Evolutionary conservation across 2,888 invertebrate genomes (phyloP), one percentile per base, ranked within the genome.

Genomic region (Andrena minutula): DNA sequence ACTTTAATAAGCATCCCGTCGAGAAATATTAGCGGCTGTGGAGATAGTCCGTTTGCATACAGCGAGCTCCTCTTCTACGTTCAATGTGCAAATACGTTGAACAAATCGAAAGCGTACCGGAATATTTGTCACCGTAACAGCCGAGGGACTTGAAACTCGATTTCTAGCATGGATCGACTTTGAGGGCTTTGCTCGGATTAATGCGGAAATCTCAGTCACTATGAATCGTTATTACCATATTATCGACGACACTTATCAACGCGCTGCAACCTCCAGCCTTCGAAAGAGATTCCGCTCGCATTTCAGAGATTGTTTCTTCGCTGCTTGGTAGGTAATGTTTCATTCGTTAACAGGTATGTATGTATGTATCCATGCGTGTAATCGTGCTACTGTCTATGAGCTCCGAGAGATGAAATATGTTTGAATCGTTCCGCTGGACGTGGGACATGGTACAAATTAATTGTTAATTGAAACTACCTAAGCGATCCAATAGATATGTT

Each of bases 221-320:
- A 90, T 87, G 91, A 92, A 92, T 92, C 91, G 91, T 90, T 92
- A 92, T 92, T 92, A 92, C 90, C 92, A 92, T 92, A 92, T 92
- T 92, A 92, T 92, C 91, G 89, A 85, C 85, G 87, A 89, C 91
- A 89, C 89, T 90, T 90, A 92, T 92, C 92, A 86, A 86, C 83
- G 84, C 85, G 86, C 82, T 74, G 78, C 85, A 75, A 85, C 66
- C 81, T 86, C 66, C 70, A 51, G 53, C 78, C 86, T 83, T 89
- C 87, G 85, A 88, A 89, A 90, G 89, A 88, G 86, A 90, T 77
- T 74, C 84, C 81, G 80, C 77, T 82, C 83, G 87, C 91, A 91
- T 91, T 90, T 92, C 91, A 92, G 83, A 86, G 89, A 90, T 89
- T 90, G 89, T 90, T 90, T 84, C 76, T 90, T 7, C 85, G 74